A percentile compares a stretch with the other conserved stretches of the same genome.
These are phyloP conservation scores for Thunnus maccoyii DNA, from an alignment of 2,113 vertebrate genomes.

Conservation along the genomic window DNA sequence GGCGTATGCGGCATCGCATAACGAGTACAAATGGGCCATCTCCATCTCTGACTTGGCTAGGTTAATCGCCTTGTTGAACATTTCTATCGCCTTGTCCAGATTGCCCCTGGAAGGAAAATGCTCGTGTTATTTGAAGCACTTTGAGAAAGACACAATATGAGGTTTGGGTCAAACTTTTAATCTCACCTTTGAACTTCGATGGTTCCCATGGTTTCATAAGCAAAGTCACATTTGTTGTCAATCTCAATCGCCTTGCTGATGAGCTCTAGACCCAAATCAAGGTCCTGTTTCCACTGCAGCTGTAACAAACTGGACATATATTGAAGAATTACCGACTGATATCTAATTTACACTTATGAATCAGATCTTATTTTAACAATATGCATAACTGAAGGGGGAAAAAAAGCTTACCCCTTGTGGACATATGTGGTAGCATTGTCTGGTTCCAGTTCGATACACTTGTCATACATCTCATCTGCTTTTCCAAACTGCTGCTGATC, in stretches of 20 bases:
- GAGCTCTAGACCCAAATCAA: conserved; percentile 96
- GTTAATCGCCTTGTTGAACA: conserved; percentile 99
- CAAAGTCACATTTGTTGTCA: conserved; percentile 99
- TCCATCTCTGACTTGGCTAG: conserved; percentile 99
- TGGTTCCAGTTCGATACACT: conserved; percentile 97
- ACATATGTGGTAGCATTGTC: conserved; percentile 99
- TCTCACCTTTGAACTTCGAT: conserved; percentile 98
- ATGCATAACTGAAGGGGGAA: neutral
- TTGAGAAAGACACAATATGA: neutral
- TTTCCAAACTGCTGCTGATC: conserved; percentile 99
- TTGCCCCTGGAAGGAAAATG: conserved; percentile 90
- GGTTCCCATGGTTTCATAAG: conserved; percentile 99
- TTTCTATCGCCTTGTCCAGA: conserved; percentile 98
- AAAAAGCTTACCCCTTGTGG: conserved; percentile 93
- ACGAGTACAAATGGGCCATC: conserved; percentile 98
- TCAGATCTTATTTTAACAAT: neutral
- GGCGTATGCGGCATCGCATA: conserved; percentile 97
- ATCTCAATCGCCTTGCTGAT: conserved; percentile 99
- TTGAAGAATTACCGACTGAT: neutral
- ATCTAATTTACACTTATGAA: too few species aligned
- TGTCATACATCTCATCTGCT: conserved; percentile 99
- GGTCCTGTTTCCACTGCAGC: conserved; percentile 99
- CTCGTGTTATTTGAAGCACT: conserved; percentile 13
- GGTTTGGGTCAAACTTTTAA: too few species aligned
- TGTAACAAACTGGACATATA: conserved; percentile 91